A percentile compares a stretch with the other conserved stretches of the same genome.
Conservation (phyloP, 2,888 invertebrate species). For the Eulithis prunata region DNA sequence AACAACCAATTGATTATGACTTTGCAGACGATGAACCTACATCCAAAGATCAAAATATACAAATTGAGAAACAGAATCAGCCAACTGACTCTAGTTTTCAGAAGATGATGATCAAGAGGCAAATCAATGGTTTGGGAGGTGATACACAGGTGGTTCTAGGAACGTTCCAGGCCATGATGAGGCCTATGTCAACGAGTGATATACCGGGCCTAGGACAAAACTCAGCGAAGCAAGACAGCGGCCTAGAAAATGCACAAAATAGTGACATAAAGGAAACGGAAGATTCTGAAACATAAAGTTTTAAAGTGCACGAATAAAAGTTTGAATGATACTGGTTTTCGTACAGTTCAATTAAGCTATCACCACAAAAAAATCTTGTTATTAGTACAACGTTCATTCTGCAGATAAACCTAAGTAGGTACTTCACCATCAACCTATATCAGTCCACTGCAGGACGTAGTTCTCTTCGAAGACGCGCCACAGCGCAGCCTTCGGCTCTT, state of each 20-base stretch:
- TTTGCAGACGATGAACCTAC: conserved; percentile 1
- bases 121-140: conserved; percentile 38
- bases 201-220: conserved; percentile 34
- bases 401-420: no score
- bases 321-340: no score
- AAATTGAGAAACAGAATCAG: conserved; percentile 13
- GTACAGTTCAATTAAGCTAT: no score
- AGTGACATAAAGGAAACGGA: conserved; percentile 7
- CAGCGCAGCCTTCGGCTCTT: no score
- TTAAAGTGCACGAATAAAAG: no score
- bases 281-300: neutral
- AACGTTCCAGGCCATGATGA: conserved; percentile 60
- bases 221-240: conserved; percentile 3
- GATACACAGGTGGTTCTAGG: conserved; percentile 55
- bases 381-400: no score
- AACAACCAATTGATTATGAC: conserved; percentile 20
- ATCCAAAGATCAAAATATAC: neutral
- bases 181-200: conserved; percentile 47
- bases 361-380: no score
- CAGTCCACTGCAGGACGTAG: no score
- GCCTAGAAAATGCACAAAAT: conserved; percentile 8
- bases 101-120: conserved; percentile 39
- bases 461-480: no score
- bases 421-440: no score
- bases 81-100: conserved; percentile 2